These are phyloP conservation scores for Aphidius colemani DNA, from an alignment of 2,888 invertebrate genomes.

Conservation along the genomic window DNA sequence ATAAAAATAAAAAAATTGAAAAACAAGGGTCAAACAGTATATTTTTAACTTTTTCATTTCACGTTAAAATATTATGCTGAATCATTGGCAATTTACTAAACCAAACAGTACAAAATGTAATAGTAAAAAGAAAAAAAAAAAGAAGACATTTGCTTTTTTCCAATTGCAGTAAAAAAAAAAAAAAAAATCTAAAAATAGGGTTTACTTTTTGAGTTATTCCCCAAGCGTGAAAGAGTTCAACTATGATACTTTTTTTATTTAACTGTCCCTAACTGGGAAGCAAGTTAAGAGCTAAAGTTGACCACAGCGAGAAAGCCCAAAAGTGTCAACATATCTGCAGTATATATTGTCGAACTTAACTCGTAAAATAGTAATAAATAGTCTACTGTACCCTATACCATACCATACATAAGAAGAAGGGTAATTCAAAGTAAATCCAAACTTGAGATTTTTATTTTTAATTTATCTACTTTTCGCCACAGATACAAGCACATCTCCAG, in stretches of 20 bases:
- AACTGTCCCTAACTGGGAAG: constrained; percentile 6
- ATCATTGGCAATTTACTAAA: background rate
- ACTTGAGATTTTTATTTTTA: constrained; percentile 4
- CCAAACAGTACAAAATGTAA: background rate
- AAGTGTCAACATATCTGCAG: background rate
- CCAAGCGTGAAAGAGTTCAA: background rate
- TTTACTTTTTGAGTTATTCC: constrained; percentile 19
- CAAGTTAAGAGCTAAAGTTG: constrained; percentile 21
- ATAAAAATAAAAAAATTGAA: no score
- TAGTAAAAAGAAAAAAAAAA: background rate
- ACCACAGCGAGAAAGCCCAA: constrained; percentile 12
- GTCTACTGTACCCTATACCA: background rate
- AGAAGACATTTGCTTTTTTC: constrained; percentile 10
- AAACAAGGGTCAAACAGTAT: no score
- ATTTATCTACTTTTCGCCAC: background rate
- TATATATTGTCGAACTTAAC: constrained; percentile 13
- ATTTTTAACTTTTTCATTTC: no score
- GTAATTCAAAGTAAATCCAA: background rate
- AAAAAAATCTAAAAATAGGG: background rate
- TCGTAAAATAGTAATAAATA: constrained; percentile 25
- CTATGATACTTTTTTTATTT: background rate
- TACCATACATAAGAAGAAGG: no score
- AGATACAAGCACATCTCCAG: background rate
- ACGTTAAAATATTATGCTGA: no score
- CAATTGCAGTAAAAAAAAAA: constrained; percentile 8